A percentile compares a stretch with the other conserved stretches of the same genome.
These are phyloP conservation scores for Ptychoptera albimana DNA, from an alignment of 2,888 invertebrate genomes.

Conservation along the genomic window DNA sequence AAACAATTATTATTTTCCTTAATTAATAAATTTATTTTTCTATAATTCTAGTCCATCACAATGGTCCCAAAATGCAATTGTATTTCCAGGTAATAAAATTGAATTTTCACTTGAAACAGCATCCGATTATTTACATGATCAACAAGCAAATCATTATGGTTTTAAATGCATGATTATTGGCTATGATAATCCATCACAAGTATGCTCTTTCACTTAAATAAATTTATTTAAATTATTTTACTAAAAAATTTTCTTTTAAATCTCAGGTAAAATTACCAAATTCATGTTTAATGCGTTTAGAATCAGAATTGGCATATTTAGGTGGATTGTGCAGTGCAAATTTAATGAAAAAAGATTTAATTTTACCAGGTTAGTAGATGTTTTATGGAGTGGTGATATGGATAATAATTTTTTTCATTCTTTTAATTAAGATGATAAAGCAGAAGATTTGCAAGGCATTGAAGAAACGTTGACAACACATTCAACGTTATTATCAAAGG, in stretches of 20 bases:
- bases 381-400: too few relatives aligned
- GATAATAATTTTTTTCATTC: conserved; percentile 4
- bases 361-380: conserved; percentile 41
- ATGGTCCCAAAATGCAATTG: conserved; percentile 77
- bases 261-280: conserved; percentile 25
- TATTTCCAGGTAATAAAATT: conserved; percentile 86
- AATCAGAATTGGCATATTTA: conserved; percentile 78
- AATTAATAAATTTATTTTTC: not conserved
- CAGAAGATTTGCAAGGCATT: conserved; percentile 51
- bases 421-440: conserved; percentile 38
- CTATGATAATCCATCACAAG: conserved; percentile 54
- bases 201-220: conserved; percentile 22
- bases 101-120: conserved; percentile 93
- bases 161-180: conserved; percentile 71
- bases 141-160: conserved; percentile 58
- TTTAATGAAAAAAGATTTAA: conserved; percentile 68
- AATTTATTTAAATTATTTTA: not conserved
- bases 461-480: conserved; percentile 40
- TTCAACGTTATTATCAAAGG: conserved; percentile 66
- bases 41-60: conserved; percentile 19
- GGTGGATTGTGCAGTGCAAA: conserved; percentile 86
- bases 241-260: conserved; percentile 1
- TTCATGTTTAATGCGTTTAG: conserved; percentile 43
- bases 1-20: not conserved
- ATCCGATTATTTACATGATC: conserved; percentile 85